Evolutionary conservation across 2,113 vertebrate genomes (phyloP), one percentile per base, ranked within the genome.

Genomic region (Brachyistius frenatus): DNA sequence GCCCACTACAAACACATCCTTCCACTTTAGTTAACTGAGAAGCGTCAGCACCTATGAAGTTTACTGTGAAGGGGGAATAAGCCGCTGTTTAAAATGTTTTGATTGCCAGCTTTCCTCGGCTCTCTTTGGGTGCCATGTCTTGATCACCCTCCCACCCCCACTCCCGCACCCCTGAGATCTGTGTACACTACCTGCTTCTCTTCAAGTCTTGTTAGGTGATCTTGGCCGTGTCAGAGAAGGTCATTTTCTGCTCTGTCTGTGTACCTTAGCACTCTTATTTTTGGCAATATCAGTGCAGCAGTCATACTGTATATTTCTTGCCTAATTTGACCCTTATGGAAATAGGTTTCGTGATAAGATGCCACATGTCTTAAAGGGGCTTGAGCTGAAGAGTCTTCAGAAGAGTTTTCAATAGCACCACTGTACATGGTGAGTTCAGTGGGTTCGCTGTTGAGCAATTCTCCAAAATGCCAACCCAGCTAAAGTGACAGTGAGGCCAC

Each of bases 381-480:
- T 82, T 57, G 39, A 41, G 57, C 13, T 33, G 30, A 81, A 64
- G 60, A 58, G 60, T 61, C 60, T 58, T 66, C 23, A 23, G 23
- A 33, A 66, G 39, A 30, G 47, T 74, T 77, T 84, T 89, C 83
- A 89, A 84, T 86, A 78, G 76, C 58, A n/a, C 66, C 50, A 80
- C 86, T 88, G 75, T 87, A 61, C 65, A 69, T 2, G 3, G 16
- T 5, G 67, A 74, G 86, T 91, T 92, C 88, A 90, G 65, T 7
- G 66, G 55, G 90, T 90, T 88, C 35, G 7, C 70, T 67, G 41
- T 82, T 81, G 74, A 74, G 79, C 81, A 82, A 82, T 85, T 83
- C 70, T 73, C 52, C 47, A 79, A 87, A 88, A 81, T 61, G 52
- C 82, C 5, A 66, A 83, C 62, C 50, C 31, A 35, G 80, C 64